Percentiles rank a stretch among this genome's conserved stretches.
Conservation (phyloP, 2,113 vertebrate species). For the Carettochelys insculpta region DNA sequence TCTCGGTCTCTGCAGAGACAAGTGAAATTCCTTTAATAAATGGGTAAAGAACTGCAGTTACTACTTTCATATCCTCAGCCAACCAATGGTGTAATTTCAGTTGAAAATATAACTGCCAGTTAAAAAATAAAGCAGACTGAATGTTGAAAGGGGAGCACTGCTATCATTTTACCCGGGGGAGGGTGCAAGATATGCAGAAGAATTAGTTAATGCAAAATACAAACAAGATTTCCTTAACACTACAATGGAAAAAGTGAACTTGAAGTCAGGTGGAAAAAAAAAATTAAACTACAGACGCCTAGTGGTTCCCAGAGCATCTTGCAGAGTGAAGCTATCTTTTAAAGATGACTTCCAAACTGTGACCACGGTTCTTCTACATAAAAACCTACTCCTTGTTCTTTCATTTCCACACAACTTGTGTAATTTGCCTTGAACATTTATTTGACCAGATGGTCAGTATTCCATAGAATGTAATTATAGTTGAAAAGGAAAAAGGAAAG, state of each 20-base stretch:
- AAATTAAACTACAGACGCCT: background rate
- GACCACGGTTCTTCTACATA: background rate
- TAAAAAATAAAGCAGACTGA: conserved; percentile 51
- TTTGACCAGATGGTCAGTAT: background rate
- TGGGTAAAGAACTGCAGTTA: background rate
- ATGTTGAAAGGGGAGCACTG: conserved; percentile 39
- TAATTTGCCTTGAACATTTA: background rate
- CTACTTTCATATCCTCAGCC: conserved; percentile 18
- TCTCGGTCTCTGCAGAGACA: background rate
- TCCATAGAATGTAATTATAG: background rate
- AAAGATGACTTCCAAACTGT: background rate
- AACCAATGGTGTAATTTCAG: conserved; percentile 63
- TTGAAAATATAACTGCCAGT: conserved; percentile 65
- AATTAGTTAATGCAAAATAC: background rate
- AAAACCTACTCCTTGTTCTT: conserved; percentile 4
- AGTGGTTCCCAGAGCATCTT: background rate
- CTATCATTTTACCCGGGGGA: conserved; percentile 50
- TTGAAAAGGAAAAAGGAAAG: background rate
- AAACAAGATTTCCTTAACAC: conserved; percentile 11
- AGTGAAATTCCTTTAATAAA: conserved; percentile 15
- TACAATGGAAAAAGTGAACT: background rate
- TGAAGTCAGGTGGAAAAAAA: background rate
- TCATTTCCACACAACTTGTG: fast-evolving
- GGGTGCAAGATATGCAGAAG: background rate
- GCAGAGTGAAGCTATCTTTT: background rate